Evolutionary conservation across 2,797 vertebrate genomes (phyloP).

Genomic region (Triplophysa bombifrons): DNA sequence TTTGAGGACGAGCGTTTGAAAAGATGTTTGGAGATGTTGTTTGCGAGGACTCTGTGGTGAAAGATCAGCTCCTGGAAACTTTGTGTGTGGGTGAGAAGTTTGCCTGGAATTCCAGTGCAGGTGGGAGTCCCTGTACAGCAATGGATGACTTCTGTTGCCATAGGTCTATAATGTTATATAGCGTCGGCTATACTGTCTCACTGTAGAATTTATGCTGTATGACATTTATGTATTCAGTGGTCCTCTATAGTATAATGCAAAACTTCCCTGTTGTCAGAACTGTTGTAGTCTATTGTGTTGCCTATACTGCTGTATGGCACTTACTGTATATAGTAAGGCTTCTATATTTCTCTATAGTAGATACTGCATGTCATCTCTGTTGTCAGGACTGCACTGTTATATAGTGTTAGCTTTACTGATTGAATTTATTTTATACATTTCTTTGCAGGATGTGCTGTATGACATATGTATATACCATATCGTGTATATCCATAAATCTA

Average conservation of each 20-base stretch:
- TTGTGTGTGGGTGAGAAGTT: constrained; percentile 44
- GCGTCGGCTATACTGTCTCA: not conserved
- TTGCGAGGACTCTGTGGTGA: constrained; percentile 26
- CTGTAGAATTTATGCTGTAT: not conserved
- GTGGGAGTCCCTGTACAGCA: constrained; percentile 38
- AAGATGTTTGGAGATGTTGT: constrained; percentile 41
- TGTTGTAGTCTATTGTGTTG: too few relatives aligned
- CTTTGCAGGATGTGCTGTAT: too few relatives aligned
- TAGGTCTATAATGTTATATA: not conserved
- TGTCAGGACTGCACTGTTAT: not conserved
- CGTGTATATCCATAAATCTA: too few relatives aligned
- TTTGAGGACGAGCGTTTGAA: not conserved
- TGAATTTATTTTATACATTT: too few relatives aligned
- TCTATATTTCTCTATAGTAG: not conserved
- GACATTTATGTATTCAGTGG: not conserved
- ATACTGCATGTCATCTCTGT: not conserved
- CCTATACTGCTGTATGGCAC: too few relatives aligned
- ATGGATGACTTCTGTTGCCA: constrained; percentile 8
- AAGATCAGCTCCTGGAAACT: constrained; percentile 45
- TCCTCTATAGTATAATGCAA: not conserved
- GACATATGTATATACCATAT: too few relatives aligned
- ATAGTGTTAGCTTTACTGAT: not conserved
- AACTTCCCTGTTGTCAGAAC: not conserved
- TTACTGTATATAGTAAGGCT: too few relatives aligned
- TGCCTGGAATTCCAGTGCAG: constrained; percentile 36